These are phyloP conservation scores for Megamerina dolium DNA, from an alignment of 2,888 invertebrate species.

Conservation along the genomic window DNA sequence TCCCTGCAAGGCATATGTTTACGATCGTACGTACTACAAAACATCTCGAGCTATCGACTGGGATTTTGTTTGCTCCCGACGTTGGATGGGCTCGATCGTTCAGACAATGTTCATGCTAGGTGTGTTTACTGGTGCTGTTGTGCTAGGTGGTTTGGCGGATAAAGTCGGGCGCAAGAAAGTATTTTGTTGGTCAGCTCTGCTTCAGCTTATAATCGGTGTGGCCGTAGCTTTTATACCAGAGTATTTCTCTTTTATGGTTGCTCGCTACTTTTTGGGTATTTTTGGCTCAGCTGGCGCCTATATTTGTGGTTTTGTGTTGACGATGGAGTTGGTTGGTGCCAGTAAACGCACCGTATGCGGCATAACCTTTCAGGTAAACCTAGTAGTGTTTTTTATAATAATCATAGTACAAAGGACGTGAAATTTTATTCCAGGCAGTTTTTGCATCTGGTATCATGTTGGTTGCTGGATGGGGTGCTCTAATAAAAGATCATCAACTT, in stretches of 20 bases:
- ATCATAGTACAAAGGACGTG: neutral
- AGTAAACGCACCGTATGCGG: slow-evolving; percentile 75
- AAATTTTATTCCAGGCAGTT: slow-evolving; percentile 54
- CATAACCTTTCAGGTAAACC: slow-evolving; percentile 54
- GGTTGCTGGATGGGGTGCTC: slow-evolving; percentile 75
- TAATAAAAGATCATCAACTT: slow-evolving; percentile 65
- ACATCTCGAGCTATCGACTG: slow-evolving; percentile 75
- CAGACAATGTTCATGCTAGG: slow-evolving; percentile 74
- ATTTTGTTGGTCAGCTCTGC: slow-evolving; percentile 68
- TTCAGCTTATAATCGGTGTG: slow-evolving; percentile 64
- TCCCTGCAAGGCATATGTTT: slow-evolving; percentile 59
- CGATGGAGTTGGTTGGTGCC: slow-evolving; percentile 80
- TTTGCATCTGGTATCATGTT: slow-evolving; percentile 78
- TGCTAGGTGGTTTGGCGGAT: slow-evolving; percentile 72
- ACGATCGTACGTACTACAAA: slow-evolving; percentile 65
- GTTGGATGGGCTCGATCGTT: slow-evolving; percentile 77
- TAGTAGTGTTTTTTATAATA: neutral
- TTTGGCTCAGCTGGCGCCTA: slow-evolving; percentile 73
- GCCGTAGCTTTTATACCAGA: slow-evolving; percentile 74
- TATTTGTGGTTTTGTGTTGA: slow-evolving; percentile 53
- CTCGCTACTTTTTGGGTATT: slow-evolving; percentile 69
- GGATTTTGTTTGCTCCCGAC: slow-evolving; percentile 70
- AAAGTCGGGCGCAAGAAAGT: slow-evolving; percentile 73
- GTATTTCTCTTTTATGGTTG: slow-evolving; percentile 63
- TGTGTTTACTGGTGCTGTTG: slow-evolving; percentile 71